A percentile compares a stretch with the other conserved stretches of the same genome.
phyloP scores from a whole-genome alignment of 2,113 vertebrate species.

The Aplodontia rufa region DNA sequence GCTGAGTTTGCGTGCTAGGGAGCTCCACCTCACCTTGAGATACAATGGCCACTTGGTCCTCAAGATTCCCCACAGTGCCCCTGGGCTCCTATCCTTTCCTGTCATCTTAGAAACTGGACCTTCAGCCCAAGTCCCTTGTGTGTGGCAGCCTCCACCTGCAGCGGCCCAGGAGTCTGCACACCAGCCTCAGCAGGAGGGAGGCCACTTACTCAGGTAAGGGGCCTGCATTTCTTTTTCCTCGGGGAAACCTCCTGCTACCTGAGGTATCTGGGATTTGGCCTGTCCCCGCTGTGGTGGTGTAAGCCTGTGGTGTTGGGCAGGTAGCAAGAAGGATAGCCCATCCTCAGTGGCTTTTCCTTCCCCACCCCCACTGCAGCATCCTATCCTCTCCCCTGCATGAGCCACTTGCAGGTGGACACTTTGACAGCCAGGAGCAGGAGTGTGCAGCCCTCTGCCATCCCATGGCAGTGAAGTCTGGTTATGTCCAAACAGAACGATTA shows the following conservation, averaged over 20 bases:
- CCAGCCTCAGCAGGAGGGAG: background rate
- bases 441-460: background rate
- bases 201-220: background rate
- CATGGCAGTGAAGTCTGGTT: background rate
- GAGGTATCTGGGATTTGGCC: background rate
- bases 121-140: too few relatives aligned
- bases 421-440: background rate
- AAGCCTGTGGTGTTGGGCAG: background rate
- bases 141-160: accelerated
- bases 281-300: background rate
- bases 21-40: too few relatives aligned
- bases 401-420: background rate
- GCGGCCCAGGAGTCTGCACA: background rate
- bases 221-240: background rate
- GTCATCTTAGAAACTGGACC: too few relatives aligned
- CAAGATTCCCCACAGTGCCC: background rate
- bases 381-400: accelerated
- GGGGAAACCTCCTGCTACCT: background rate
- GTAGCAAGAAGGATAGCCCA: accelerated
- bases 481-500: slow-evolving; percentile 69
- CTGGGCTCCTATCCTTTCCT: background rate
- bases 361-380: background rate
- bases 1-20: background rate
- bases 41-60: too few relatives aligned
- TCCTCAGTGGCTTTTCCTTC: accelerated